phyloP scores from a whole-genome alignment of 2,113 vertebrate genomes.

The Urocynchramus pylzowi region DNA sequence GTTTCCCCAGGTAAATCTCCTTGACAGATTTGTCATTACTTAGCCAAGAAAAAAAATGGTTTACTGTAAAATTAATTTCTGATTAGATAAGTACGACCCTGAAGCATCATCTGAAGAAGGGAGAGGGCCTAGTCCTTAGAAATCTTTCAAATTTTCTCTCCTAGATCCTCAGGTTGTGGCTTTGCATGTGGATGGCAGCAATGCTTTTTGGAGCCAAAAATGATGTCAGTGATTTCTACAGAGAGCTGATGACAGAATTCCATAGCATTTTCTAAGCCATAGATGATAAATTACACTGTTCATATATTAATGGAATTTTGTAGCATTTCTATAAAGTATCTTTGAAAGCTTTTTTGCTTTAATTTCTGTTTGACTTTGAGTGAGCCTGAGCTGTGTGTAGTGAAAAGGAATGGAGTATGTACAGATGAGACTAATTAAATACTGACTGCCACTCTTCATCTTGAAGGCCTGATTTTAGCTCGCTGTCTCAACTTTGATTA shows the following conservation, averaged over 20 bases:
- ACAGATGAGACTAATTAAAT: slow-evolving; percentile 32
- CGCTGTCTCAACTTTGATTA: slow-evolving; percentile 29
- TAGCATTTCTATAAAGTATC: background rate
- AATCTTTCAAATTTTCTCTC: background rate
- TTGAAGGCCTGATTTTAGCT: background rate
- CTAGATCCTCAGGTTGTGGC: background rate
- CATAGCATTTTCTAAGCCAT: background rate
- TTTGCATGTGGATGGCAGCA: background rate
- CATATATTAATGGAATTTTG: background rate
- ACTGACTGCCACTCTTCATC: background rate
- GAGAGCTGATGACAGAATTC: background rate
- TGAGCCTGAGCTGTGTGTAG: background rate
- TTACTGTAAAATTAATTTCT: background rate
- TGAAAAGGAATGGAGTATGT: background rate
- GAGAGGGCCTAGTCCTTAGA: background rate
- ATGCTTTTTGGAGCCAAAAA: background rate
- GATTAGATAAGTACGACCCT: background rate
- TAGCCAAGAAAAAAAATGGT: background rate
- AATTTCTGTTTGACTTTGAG: slow-evolving; percentile 17
- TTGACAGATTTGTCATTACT: background rate
- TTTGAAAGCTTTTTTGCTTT: slow-evolving; percentile 28
- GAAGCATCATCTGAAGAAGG: background rate
- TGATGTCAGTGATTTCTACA: background rate
- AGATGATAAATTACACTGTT: background rate
- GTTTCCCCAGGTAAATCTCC: background rate